phyloP scores from a whole-genome alignment of 2,888 invertebrate species.

The Cheilosia vulpina region DNA sequence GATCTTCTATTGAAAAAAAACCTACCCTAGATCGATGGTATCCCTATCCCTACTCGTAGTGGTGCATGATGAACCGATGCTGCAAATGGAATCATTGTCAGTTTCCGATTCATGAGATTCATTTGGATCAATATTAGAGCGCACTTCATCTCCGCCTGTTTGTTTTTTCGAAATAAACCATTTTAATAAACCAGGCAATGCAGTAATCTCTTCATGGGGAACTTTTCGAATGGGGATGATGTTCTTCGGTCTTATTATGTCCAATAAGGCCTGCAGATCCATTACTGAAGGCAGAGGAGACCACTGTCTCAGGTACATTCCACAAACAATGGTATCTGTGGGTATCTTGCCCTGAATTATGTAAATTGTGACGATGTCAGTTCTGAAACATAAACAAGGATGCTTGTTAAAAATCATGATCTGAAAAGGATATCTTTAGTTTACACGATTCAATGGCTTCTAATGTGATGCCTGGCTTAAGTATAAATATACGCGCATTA shows the following conservation, averaged over 20 bases:
- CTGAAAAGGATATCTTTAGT: neutral
- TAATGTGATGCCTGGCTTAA: constrained; percentile 25
- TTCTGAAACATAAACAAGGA: constrained; percentile 2
- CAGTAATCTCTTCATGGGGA: neutral
- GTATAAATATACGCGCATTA: constrained; percentile 28
- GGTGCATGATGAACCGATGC: neutral
- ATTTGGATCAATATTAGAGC: neutral
- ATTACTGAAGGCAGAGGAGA: constrained; percentile 57
- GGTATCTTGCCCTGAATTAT: constrained; percentile 30
- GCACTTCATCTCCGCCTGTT: neutral
- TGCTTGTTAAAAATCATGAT: neutral
- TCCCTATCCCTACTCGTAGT: neutral
- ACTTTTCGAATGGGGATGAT: constrained; percentile 43
- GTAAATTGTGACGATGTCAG: constrained; percentile 34
- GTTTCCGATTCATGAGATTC: constrained; percentile 16
- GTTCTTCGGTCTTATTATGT: constrained; percentile 44
- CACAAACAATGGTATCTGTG: constrained; percentile 9
- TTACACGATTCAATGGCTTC: constrained; percentile 51
- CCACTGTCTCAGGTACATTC: constrained; percentile 54
- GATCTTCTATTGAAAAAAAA: neutral
- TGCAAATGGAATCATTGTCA: constrained; percentile 16
- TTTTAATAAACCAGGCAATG: constrained; percentile 31
- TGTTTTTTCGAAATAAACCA: constrained; percentile 11
- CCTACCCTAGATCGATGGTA: neutral
- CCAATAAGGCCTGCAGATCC: constrained; percentile 47